phyloP scores from a whole-genome alignment of 2,797 vertebrate genomes.

The Limosa lapponica region DNA sequence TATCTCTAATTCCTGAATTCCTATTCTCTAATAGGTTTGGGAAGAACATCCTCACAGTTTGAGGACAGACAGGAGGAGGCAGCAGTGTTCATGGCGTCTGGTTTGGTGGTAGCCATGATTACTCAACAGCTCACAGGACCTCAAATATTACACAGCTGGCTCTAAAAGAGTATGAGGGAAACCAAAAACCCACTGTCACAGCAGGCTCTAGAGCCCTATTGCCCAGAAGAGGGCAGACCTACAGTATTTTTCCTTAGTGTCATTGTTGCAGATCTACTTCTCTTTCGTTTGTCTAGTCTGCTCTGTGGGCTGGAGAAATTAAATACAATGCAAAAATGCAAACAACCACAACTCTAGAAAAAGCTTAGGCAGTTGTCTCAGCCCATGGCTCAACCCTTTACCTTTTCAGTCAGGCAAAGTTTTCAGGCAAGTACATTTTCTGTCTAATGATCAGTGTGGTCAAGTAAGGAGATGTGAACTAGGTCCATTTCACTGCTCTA shows the following conservation, averaged over 20 bases:
- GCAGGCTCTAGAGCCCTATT: constrained; percentile 61
- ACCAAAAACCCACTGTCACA: constrained; percentile 19
- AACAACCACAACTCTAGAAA: neutral
- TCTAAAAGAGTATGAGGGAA: neutral
- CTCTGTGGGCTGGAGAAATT: neutral
- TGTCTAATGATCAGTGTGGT: neutral
- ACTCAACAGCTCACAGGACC: neutral
- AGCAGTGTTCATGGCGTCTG: neutral
- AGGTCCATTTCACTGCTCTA: neutral
- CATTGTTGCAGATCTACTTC: neutral
- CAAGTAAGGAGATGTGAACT: neutral
- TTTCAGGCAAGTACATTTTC: neutral
- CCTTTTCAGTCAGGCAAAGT: neutral
- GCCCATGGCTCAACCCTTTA: neutral
- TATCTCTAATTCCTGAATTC: neutral
- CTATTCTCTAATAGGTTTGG: neutral
- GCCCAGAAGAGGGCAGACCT: constrained; percentile 91
- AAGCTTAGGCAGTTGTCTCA: neutral
- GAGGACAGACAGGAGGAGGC: neutral
- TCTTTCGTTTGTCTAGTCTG: neutral
- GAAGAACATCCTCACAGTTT: neutral
- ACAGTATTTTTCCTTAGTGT: constrained; percentile 77
- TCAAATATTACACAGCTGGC: neutral
- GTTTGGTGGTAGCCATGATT: neutral
- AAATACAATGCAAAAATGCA: neutral